Base-by-base conservation (phyloP, 92 coral and sea anemone species). In the Meandrina meandrites region DNA sequence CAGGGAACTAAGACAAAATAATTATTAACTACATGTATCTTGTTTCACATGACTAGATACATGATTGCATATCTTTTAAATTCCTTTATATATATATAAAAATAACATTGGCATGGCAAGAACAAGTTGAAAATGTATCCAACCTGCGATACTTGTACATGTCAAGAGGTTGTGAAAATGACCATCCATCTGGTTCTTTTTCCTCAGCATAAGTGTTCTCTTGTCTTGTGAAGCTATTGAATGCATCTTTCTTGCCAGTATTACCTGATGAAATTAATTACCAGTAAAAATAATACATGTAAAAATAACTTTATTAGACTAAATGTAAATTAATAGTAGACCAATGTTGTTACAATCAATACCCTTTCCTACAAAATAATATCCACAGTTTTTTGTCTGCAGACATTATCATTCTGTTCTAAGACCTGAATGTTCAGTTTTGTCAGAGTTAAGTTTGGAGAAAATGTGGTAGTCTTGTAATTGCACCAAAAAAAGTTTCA, bases 131-230 rank as follows among this genome's bases (percentile, higher is more conserved):
- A 73, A 16, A 73, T 14, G 32, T 12, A 0, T 28, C 78, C 27
- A 73, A 84, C 87, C 79, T 84, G 80, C 27, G 45, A 30, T 54
- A 28, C 4, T 1, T 84, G 40, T 54, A 34, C 56, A 53, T 51
- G 28, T 74, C 80, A 7, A 27, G 32, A 34, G 31, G 68, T 24
- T 60, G 50, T 34, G 80, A 84, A 1, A 80, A 17, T 27, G 72
- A 56, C 87, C 87, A 56, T 0, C 31, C 80, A 84, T 30, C 37
- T 68, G 1, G 71, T 21, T 58, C 57, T 57, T 74, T 57, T 74
- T 84, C 79, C 48, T 73, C 45, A 82, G 31, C 32, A 0, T 74
- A 67, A 42, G 35, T 42, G 45, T 30, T 72, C 50, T 71, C 24
- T 53, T 6, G 47, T 54, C 70, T 34, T 34, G 79, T 83, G 60